Evolutionary conservation across 2,797 vertebrate genomes (phyloP).

Genomic region (Pseudomugil gertrudae): DNA sequence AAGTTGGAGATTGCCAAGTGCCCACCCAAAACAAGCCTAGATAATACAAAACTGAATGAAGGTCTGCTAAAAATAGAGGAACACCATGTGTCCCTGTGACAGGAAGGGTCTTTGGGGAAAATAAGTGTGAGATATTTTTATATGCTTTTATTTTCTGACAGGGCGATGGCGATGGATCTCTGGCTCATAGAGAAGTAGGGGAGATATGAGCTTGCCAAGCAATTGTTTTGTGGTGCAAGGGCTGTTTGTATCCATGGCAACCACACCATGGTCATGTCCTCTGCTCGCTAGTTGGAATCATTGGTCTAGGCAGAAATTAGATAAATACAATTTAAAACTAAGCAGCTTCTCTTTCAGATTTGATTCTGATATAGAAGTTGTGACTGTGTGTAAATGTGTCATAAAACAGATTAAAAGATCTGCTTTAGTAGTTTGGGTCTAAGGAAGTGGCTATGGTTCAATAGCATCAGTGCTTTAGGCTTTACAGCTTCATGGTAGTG

Average conservation of each 20-base stretch:
- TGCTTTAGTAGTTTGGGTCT: conserved; percentile 19
- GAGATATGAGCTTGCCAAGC: conserved; percentile 70
- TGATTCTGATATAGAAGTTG: conserved; percentile 24
- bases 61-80: conserved; percentile 46
- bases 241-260: conserved; percentile 83
- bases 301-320: conserved; percentile 54
- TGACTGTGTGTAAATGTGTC: conserved; percentile 1
- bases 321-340: conserved; percentile 48
- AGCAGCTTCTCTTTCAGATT: conserved; percentile 13
- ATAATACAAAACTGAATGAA: conserved; percentile 58
- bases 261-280: conserved; percentile 51
- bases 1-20: conserved; percentile 16
- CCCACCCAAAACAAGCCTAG: conserved; percentile 18
- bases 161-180: conserved; percentile 73
- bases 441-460: neutral
- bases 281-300: conserved; percentile 61
- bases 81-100: conserved; percentile 37
- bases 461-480: neutral
- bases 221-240: conserved; percentile 74
- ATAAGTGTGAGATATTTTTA: conserved; percentile 63
- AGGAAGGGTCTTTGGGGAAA: conserved; percentile 40
- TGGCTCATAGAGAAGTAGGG: conserved; percentile 69
- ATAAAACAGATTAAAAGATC: conserved; percentile 24
- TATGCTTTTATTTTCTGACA: conserved; percentile 76
- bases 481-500: neutral